Conservation (phyloP, 2,113 vertebrate genomes). For the Indicator maculatus region DNA sequence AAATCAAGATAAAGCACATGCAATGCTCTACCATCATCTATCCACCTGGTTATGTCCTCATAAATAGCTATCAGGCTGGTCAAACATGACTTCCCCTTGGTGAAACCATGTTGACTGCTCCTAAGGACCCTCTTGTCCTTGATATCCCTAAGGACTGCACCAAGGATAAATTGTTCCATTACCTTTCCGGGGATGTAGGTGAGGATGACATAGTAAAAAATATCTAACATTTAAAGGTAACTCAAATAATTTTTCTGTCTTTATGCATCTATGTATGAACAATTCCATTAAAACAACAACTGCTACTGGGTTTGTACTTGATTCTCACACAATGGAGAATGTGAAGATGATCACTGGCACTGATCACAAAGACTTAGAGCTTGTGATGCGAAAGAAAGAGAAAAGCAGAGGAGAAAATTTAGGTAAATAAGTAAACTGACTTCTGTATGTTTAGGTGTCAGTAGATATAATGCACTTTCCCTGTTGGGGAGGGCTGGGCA, state of each 20-base stretch:
- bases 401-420: background rate
- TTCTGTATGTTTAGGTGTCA: background rate
- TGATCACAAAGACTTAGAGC: background rate
- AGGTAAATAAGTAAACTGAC: background rate
- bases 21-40: no score
- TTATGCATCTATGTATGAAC: background rate
- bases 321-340: background rate
- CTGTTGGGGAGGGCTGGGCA: background rate
- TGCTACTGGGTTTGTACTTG: background rate
- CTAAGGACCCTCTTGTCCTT: no score
- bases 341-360: background rate
- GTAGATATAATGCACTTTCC: background rate
- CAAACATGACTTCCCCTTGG: no score
- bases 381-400: background rate
- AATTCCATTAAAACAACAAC: background rate
- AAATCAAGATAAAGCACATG: no score
- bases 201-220: background rate
- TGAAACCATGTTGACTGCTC: no score
- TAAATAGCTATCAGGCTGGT: no score
- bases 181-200: no score
- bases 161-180: no score
- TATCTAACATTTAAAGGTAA: background rate
- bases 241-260: background rate
- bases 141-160: no score
- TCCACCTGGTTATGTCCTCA: no score